Evolutionary conservation across 1,140 invertebrate genomes (phyloP).

Genomic region (Drosophila hydei): DNA sequence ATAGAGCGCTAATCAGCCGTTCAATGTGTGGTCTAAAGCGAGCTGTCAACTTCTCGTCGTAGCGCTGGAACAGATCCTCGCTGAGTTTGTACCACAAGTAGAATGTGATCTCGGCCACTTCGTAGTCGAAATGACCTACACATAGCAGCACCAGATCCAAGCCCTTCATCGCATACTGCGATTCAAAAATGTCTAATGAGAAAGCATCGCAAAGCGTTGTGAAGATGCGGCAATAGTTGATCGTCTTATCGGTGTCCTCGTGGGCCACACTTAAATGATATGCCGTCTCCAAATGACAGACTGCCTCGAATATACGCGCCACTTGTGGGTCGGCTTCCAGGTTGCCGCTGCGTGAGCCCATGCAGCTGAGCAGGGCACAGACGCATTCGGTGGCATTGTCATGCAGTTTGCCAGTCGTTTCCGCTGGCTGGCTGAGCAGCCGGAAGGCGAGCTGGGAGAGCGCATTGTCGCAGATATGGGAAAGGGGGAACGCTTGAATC

Average conservation of each 20-base stretch:
- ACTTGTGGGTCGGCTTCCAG: constrained; percentile 85
- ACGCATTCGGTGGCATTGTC: constrained; percentile 96
- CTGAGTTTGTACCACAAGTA: constrained; percentile 98
- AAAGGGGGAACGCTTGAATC: constrained; percentile 88
- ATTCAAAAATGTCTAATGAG: constrained; percentile 91
- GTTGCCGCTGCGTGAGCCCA: constrained; percentile 88
- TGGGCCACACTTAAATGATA: constrained; percentile 96
- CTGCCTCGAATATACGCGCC: constrained; percentile 91
- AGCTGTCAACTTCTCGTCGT: constrained; percentile 90
- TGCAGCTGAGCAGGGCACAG: constrained; percentile 91
- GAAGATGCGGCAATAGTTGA: constrained; percentile 97
- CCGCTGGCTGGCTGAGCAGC: constrained; percentile 86
- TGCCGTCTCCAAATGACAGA: constrained; percentile 91
- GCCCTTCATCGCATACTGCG: constrained; percentile 93
- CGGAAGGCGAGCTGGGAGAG: constrained; percentile 89
- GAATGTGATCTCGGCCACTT: constrained; percentile 98
- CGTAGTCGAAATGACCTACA: constrained; percentile 98
- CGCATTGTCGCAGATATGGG: constrained; percentile 88
- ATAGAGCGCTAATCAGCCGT: constrained; percentile 92
- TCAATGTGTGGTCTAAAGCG: constrained; percentile 96
- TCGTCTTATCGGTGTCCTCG: constrained; percentile 95
- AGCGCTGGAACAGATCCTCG: constrained; percentile 95
- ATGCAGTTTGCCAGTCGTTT: constrained; percentile 90
- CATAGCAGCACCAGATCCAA: constrained; percentile 96
- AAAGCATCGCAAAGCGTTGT: constrained; percentile 97